phyloP scores from a whole-genome alignment of 2,113 vertebrate genomes.

The Clarias gariepinus region DNA sequence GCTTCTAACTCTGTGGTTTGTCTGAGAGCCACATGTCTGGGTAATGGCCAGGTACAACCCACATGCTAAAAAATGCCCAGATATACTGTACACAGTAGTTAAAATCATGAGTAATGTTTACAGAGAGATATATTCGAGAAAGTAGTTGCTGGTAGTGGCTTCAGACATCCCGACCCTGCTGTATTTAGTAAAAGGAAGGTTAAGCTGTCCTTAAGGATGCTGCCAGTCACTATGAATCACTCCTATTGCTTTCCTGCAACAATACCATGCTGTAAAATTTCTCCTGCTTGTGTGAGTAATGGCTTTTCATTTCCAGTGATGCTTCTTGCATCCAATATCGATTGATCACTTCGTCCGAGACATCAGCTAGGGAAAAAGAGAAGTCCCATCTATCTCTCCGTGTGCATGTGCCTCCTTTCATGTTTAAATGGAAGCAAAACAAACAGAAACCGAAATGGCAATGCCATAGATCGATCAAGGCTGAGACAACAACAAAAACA shows the following conservation, averaged over 20 bases:
- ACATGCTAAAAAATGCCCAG: neutral
- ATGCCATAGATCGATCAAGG: constrained; percentile 7
- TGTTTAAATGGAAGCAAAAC: constrained; percentile 34
- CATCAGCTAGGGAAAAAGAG: constrained; percentile 24
- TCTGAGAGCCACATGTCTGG: neutral
- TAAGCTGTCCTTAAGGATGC: constrained; percentile 5
- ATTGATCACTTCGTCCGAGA: constrained; percentile 32
- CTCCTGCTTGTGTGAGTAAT: constrained; percentile 27
- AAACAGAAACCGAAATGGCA: constrained; percentile 20
- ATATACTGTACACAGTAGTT: neutral
- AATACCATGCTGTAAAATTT: constrained; percentile 15
- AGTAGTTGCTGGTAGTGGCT: neutral
- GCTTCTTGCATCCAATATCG: constrained; percentile 33
- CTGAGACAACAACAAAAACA: constrained; percentile 1
- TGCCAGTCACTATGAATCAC: neutral
- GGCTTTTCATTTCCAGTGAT: constrained; percentile 22
- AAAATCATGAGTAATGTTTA: neutral
- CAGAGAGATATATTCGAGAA: neutral
- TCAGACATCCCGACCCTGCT: neutral
- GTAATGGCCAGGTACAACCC: neutral
- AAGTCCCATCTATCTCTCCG: constrained; percentile 4
- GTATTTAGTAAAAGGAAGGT: neutral
- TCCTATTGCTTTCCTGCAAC: neutral
- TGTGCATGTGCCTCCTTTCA: constrained; percentile 15
- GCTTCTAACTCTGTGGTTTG: neutral